Conservation (phyloP, 2,888 invertebrate genomes). For the Bedellia somnulentella region DNA sequence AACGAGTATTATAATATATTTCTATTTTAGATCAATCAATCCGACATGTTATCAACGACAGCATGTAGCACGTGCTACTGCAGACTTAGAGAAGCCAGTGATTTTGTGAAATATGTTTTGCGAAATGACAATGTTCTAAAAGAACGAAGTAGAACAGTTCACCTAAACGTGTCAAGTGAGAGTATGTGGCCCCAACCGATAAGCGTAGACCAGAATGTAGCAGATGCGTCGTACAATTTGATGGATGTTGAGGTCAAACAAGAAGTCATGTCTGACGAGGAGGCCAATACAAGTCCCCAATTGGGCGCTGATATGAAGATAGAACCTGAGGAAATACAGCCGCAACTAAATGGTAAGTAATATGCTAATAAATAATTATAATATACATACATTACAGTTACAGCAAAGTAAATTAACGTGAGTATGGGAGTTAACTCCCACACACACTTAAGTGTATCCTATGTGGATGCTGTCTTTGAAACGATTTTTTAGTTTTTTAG, state of each 20-base stretch:
- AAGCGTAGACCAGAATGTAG: conserved; percentile 26
- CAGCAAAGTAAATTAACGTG: too few relatives aligned
- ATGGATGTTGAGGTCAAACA: conserved; percentile 32
- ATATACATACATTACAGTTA: too few relatives aligned
- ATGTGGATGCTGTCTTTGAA: too few relatives aligned
- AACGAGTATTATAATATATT: too few relatives aligned
- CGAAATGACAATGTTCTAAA: conserved; percentile 21
- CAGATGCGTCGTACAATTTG: conserved; percentile 15
- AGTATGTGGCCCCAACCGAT: conserved; percentile 41
- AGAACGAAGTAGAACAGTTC: conserved; percentile 12
- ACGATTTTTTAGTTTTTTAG: too few relatives aligned
- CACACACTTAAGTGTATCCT: too few relatives aligned
- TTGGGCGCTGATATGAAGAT: too few relatives aligned
- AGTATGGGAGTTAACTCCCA: too few relatives aligned
- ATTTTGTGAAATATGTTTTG: conserved; percentile 21
- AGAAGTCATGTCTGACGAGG: conserved; percentile 35
- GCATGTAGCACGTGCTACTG: conserved; percentile 29
- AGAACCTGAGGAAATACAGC: conserved; percentile 33
- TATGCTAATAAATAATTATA: too few relatives aligned
- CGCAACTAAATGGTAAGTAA: conserved; percentile 22
- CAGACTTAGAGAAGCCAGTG: conserved; percentile 23
- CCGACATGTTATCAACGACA: conserved; percentile 28
- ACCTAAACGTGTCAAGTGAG: conserved; percentile 7
- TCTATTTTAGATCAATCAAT: conserved; percentile 21
- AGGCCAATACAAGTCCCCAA: too few relatives aligned